Conservation (phyloP, 2,888 invertebrate species). For the Dendrolimus houi region DNA sequence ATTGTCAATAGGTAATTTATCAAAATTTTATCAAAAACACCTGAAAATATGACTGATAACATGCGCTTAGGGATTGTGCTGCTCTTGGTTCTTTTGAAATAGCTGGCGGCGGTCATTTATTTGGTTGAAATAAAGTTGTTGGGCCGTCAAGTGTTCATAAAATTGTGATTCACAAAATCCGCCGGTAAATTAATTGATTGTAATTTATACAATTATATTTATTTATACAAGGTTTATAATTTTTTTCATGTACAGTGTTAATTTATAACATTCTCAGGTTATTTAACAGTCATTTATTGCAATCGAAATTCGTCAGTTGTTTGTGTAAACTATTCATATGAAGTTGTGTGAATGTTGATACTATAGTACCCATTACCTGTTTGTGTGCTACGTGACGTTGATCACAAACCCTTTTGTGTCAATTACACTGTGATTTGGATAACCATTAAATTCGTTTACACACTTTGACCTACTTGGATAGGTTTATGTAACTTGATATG, state of each 20-base stretch:
- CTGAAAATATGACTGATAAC: conserved; percentile 60
- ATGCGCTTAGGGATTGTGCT: conserved; percentile 35
- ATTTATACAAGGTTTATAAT: too few relatives aligned
- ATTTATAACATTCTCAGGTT: neutral
- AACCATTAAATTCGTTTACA: neutral
- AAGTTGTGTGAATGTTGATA: neutral
- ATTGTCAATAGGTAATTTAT: conserved; percentile 34
- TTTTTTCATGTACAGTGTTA: too few relatives aligned
- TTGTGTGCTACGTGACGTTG: conserved; percentile 30
- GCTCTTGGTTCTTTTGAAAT: conserved; percentile 27
- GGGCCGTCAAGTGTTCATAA: neutral
- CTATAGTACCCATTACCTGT: neutral
- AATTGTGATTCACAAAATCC: conserved; percentile 20
- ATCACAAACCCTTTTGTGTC: conserved; percentile 36
- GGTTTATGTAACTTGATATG: conserved; percentile 59
- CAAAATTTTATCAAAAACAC: conserved; percentile 52
- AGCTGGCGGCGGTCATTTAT: conserved; percentile 12
- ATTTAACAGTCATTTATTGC: neutral
- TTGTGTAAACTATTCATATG: too few relatives aligned
- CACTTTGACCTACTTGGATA: conserved; percentile 45
- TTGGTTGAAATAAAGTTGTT: neutral
- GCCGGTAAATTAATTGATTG: conserved; percentile 26
- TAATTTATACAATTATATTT: too few relatives aligned
- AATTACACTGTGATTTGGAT: neutral
- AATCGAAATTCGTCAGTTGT: too few relatives aligned